phyloP scores from a whole-genome alignment of 1,140 invertebrate genomes.

The Cydia amplana region DNA sequence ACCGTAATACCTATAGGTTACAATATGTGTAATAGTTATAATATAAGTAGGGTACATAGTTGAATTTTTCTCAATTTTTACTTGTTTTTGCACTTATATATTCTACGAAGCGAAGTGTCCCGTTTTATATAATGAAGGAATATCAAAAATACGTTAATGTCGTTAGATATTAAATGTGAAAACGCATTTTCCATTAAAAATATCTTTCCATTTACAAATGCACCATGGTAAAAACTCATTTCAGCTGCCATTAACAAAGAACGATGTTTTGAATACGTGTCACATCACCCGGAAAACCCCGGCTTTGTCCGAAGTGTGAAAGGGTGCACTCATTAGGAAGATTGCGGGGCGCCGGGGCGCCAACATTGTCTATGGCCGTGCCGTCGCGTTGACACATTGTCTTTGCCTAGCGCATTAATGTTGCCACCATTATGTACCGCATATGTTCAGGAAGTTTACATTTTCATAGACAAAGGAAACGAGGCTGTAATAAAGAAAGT shows the following conservation, averaged over 20 bases:
- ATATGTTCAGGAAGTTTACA: slow-evolving; percentile 39
- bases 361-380: slow-evolving; percentile 41
- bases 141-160: background rate
- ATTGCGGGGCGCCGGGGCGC: slow-evolving; percentile 71
- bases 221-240: slow-evolving; percentile 54
- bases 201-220: slow-evolving; percentile 12
- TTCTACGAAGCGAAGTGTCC: too few species aligned
- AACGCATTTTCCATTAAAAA: background rate
- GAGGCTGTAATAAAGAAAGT: slow-evolving; percentile 59
- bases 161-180: background rate
- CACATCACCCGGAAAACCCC: slow-evolving; percentile 73
- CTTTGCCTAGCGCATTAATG: slow-evolving; percentile 41
- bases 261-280: slow-evolving; percentile 65
- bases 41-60: too few species aligned
- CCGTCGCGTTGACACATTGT: slow-evolving; percentile 51
- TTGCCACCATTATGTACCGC: slow-evolving; percentile 33
- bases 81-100: too few species aligned
- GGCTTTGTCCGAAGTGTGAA: slow-evolving; percentile 76
- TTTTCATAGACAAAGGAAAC: slow-evolving; percentile 49
- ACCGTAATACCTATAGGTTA: too few species aligned
- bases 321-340: slow-evolving; percentile 79
- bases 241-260: slow-evolving; percentile 61
- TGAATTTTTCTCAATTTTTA: too few species aligned
- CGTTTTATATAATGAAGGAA: background rate
- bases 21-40: too few species aligned